Evolutionary conservation across 2,113 vertebrate species (phyloP), one percentile per base, ranked within the genome.

Genomic region (Tautogolabrus adspersus): DNA sequence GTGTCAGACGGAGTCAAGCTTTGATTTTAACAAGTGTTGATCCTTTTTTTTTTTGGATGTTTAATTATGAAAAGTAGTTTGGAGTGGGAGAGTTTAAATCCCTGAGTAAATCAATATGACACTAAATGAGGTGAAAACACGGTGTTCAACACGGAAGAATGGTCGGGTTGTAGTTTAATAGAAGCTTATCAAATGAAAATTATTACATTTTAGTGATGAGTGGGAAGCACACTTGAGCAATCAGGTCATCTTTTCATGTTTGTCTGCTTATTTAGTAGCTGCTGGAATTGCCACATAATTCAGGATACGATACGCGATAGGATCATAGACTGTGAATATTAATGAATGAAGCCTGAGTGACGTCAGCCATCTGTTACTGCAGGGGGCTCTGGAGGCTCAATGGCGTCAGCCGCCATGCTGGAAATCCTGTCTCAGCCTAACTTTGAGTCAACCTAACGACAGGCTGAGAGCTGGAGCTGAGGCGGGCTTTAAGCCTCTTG

Each of bases 21-120:
- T 77, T 75, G 57, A 77, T 68, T 77, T 15, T 47, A 75, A 71
- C 37, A 44, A 22, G 30, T 65, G 52, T 11, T 67, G 61, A 58
- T 66, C 6, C 6, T 58, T 40, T 73, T 61, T 49, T 63, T 60
- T 34, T 5, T 34, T 34, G 34, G 22, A 37, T 5, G 42, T 38
- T 30, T 42, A 54, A 69, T 44, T 21, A 75, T 23, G 10, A 54
- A 49, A 66, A 60, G 40, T 56, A 38, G 5, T 38, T n/a, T 22
- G 18, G 30, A 60, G 1, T 23, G 23, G 52, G 10, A 3, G 34
- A 58, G 30, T 66, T 64, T 22, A 70, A 61, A 67, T 52, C 38
- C 55, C 55, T 57, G 34, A 66, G 47, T 42, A 8, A 56, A 63
- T 59, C 16, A 46, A 58, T 59, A 19, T 64, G 40, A 59, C 21